Base-by-base conservation (phyloP, 2,888 invertebrate species). In the Habrosyne pyritoides region DNA sequence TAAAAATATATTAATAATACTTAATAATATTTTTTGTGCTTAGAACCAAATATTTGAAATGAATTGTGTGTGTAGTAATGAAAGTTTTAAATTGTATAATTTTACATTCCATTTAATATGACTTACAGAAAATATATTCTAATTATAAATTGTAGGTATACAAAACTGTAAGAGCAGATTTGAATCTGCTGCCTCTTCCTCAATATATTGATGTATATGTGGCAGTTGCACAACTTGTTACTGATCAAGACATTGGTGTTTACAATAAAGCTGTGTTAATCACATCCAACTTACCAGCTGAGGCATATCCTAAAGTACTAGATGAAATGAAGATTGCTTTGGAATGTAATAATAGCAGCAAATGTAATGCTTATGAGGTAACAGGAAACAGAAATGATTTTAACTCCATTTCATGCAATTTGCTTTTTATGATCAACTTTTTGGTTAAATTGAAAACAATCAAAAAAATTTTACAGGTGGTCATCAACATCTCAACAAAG, bases 351-450 rank as follows among this genome's bases (percentile, higher is more conserved):
- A 95, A 94, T 64, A 93, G 93, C 53, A 86, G 94, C 54, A 93
- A 94, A 67, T 95, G 96, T 75, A 93, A 96, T 77, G 93, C 95
- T 53, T 95, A 95, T 85, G 96, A 96, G 92, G 95, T 95, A 76
- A 66, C 66, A 28, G 48, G 10, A 3, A n/a, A n/a, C n/a, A n/a
- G 28, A n/a, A 36, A 10, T 36, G 7, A 24, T 3, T 24, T 24
- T 24, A 3, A 24, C 7, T 3, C 24, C n/a, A n/a, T n/a, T n/a
- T n/a, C n/a, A n/a, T n/a, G n/a, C n/a, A n/a, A n/a, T n/a, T n/a
- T n/a, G n/a, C n/a, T n/a, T n/a, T n/a, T n/a, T n/a, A n/a, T n/a
- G n/a, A n/a, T n/a, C n/a, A n/a, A n/a, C n/a, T n/a, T n/a, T n/a
- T n/a, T n/a, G n/a, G n/a, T n/a, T n/a, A n/a, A n/a, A n/a, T n/a